A percentile compares a stretch with the other conserved stretches of the same genome.
Evolutionary conservation across 2,113 vertebrate genomes (phyloP).

Genomic region (Toxostoma redivivum): DNA sequence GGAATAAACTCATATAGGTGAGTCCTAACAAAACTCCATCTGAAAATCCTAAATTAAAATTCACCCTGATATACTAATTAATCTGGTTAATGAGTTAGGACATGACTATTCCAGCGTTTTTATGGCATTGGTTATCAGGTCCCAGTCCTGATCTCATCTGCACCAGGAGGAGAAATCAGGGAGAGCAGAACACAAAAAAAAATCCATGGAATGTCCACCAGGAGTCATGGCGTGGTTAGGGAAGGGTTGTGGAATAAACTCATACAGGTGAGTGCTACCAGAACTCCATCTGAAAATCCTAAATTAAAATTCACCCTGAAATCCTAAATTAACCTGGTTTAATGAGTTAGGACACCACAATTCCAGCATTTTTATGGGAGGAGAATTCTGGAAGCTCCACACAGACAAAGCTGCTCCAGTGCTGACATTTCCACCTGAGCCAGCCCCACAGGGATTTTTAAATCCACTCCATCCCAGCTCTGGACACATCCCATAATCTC

Average conservation of each 20-base stretch:
- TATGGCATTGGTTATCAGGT: no score
- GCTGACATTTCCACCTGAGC: neutral
- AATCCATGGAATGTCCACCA: neutral
- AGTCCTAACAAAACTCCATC: no score
- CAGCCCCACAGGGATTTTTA: neutral
- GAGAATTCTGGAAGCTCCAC: neutral
- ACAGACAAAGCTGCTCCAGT: neutral
- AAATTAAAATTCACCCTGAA: neutral
- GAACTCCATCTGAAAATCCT: neutral
- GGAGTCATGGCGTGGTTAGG: fast-evolving
- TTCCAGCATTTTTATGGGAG: fast-evolving
- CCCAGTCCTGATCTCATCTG: conserved; percentile 83
- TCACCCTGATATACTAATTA: no score
- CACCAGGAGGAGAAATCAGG: no score
- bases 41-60: no score
- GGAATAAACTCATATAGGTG: no score
- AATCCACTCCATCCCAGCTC: neutral
- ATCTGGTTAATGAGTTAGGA: no score
- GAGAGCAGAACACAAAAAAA: no score
- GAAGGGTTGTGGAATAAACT: neutral
- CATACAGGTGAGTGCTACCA: neutral
- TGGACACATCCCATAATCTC: neutral
- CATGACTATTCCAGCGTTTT: no score
- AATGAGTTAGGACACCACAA: neutral
- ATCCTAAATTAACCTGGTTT: neutral